Evolutionary conservation across 1,140 invertebrate genomes (phyloP).

Genomic region (Microvelia longipes): DNA sequence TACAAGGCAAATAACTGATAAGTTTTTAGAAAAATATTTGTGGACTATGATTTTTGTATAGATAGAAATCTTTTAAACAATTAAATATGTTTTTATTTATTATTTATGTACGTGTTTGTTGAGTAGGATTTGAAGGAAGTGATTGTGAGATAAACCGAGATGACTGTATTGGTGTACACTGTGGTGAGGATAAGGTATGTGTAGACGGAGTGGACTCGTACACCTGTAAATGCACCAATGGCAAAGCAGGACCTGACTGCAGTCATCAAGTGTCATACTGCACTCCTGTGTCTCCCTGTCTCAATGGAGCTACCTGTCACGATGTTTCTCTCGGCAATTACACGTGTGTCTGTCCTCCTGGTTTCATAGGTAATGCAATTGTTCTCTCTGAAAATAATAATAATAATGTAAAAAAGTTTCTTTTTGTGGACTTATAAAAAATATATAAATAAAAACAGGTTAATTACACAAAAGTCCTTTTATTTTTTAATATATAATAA

Average conservation of each 20-base stretch:
- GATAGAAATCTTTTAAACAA: no score
- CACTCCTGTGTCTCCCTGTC: conserved; percentile 34
- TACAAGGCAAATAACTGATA: no score
- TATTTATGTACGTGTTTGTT: no score
- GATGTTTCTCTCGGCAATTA: conserved; percentile 48
- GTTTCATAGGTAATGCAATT: conserved; percentile 47
- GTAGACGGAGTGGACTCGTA: conserved; percentile 47
- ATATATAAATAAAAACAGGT: no score
- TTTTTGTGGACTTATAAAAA: no score
- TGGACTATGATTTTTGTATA: no score
- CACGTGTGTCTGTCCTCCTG: conserved; percentile 56
- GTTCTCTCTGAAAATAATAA: no score
- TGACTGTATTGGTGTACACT: conserved; percentile 49
- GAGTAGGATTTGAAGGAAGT: conserved; percentile 50
- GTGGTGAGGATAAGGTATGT: conserved; percentile 46
- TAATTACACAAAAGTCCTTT: no score
- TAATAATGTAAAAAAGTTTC: background rate
- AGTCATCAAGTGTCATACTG: conserved; percentile 1
- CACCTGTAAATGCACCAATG: conserved; percentile 61
- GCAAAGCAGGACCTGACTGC: conserved; percentile 56
- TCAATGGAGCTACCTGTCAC: conserved; percentile 37
- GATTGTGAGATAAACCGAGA: conserved; percentile 62
- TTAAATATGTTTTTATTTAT: no score
- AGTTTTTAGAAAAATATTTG: no score
- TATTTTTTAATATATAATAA: no score